Percentiles rank a stretch among this genome's conserved stretches.
Conservation (phyloP, 23 tunicate genomes). For the Phallusia fumigata region DNA sequence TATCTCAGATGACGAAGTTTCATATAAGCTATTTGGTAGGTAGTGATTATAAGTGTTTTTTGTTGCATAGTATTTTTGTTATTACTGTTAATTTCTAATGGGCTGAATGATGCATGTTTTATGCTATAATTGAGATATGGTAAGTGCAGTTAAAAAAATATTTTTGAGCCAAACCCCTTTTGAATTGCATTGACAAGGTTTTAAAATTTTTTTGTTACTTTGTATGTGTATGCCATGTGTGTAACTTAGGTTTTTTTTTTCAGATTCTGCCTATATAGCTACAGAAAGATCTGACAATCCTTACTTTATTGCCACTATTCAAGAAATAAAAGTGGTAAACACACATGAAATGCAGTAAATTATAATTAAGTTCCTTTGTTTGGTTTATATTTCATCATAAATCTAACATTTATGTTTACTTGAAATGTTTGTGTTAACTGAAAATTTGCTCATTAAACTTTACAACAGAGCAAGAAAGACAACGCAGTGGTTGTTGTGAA, state of each 20-base stretch:
- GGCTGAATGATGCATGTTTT: not conserved
- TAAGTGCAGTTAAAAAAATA: too few relatives aligned
- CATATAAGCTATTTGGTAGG: constrained; percentile 64
- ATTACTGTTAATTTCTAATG: not conserved
- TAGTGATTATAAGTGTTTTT: not conserved
- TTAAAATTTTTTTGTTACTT: too few relatives aligned
- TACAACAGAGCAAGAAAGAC: constrained; percentile 82
- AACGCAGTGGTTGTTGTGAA: constrained; percentile 70
- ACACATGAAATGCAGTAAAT: too few relatives aligned
- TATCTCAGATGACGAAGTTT: constrained; percentile 48
- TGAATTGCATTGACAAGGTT: too few relatives aligned
- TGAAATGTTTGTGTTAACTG: not conserved
- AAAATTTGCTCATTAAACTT: not conserved
- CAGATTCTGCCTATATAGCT: constrained; percentile 82
- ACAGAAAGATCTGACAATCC: constrained; percentile 94
- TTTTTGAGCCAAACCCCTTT: too few relatives aligned
- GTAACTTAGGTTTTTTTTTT: too few relatives aligned
- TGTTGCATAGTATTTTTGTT: not conserved
- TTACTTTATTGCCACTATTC: constrained; percentile 79
- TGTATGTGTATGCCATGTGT: too few relatives aligned
- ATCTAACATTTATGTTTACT: too few relatives aligned
- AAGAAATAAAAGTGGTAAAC: constrained; percentile 93
- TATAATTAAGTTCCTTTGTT: too few relatives aligned
- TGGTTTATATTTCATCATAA: too few relatives aligned
- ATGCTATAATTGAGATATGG: too few relatives aligned